phyloP scores from a whole-genome alignment of 2,797 vertebrate genomes.

The Neoniphon sammara region DNA sequence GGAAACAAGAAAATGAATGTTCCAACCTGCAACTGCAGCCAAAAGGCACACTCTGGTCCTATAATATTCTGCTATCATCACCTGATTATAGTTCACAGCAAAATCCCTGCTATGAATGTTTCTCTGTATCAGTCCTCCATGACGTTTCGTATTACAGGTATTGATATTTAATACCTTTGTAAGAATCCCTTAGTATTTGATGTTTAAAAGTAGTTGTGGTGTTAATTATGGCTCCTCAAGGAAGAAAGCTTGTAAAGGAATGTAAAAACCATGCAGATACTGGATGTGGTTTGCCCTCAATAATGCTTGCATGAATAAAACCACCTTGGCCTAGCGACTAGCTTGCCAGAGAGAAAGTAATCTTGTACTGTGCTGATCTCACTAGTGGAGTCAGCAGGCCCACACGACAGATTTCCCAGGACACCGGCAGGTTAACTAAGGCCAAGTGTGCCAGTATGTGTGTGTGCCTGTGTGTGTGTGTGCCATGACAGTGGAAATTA shows the following conservation, averaged over 20 bases:
- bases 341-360: slow-evolving; percentile 57
- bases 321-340: slow-evolving; percentile 41
- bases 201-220: background rate
- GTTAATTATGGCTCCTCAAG: background rate
- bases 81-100: slow-evolving; percentile 23
- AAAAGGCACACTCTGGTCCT: slow-evolving; percentile 24
- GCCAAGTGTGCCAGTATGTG: slow-evolving; percentile 27
- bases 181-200: slow-evolving; percentile 15
- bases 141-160: slow-evolving; percentile 3
- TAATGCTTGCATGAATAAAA: slow-evolving; percentile 38
- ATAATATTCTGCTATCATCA: slow-evolving; percentile 20
- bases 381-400: slow-evolving; percentile 21
- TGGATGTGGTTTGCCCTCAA: slow-evolving; percentile 24
- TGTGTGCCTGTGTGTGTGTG: slow-evolving; percentile 4
- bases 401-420: slow-evolving; percentile 40
- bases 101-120: background rate
- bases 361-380: slow-evolving; percentile 54
- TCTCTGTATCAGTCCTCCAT: background rate
- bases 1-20: slow-evolving; percentile 11
- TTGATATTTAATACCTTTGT: slow-evolving; percentile 29
- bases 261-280: background rate
- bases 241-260: background rate
- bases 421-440: slow-evolving; percentile 32
- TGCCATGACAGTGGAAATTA: slow-evolving; percentile 6
- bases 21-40: slow-evolving; percentile 12